These are phyloP conservation scores for Brachyistius frenatus DNA, from an alignment of 2,113 vertebrate species.

Conservation along the genomic window DNA sequence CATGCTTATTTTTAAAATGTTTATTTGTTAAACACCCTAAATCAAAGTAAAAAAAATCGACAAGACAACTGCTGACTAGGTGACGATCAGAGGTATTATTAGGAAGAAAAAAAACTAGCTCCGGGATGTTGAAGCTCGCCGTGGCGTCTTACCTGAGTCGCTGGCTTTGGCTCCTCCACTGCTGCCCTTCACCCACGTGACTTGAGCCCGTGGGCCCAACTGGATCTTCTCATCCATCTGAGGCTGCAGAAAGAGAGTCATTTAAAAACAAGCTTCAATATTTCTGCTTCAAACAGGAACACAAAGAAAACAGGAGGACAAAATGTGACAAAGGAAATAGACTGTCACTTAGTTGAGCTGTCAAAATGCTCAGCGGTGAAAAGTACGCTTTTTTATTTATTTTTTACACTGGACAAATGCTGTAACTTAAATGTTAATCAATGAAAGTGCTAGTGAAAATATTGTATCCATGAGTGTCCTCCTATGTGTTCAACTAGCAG, in stretches of 20 bases:
- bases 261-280: background rate
- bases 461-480: background rate
- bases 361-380: background rate
- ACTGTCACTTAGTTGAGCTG: background rate
- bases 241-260: conserved; percentile 84
- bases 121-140: background rate
- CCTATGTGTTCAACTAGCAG: background rate
- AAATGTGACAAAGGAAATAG: background rate
- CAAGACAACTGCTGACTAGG: background rate
- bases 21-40: too few relatives aligned
- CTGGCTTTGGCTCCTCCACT: conserved; percentile 97
- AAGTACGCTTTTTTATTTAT: background rate
- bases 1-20: too few relatives aligned
- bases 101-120: background rate
- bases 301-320: background rate
- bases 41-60: background rate
- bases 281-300: background rate
- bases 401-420: background rate
- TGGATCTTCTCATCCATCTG: conserved; percentile 99
- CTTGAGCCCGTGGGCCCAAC: conserved; percentile 94
- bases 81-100: too few relatives aligned
- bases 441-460: background rate
- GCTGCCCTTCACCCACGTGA: conserved; percentile 98
- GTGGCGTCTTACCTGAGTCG: conserved; percentile 88
- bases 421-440: background rate